Base-by-base conservation (phyloP, 1,140 invertebrate species). In the Melitaea cinxia region DNA sequence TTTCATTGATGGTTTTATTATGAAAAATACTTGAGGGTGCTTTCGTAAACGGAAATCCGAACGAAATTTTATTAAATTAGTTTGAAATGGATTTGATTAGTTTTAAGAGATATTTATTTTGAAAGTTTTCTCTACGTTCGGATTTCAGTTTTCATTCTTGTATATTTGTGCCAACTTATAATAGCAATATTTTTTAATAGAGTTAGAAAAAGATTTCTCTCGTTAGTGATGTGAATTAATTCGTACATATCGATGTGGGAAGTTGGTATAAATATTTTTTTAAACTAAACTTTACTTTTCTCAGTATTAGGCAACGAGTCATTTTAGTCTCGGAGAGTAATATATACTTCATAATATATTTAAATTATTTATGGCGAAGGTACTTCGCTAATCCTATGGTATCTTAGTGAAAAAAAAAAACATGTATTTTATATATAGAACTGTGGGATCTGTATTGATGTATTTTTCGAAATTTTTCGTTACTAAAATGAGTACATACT, bases 221-320 rank as follows among this genome's bases (percentile, higher is more conserved):
- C 12, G 12, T 59, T 37, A 49, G 42, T 21, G 42, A 33, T 47
- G 66, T 37, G 35, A 37, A 3, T 37, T 37, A 4, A 37, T 72
- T 69, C 68, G 75, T 73, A 85, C 80, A 85, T 83, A 83, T 83
- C 80, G 62, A 71, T 72, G 26, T 53, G 70, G 69, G 70, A 73
- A 75, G 82, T 83, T 81, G 75, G 80, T 84, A 78, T 82, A 75
- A 73, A 78, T 76, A 72, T 78, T 70, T 2, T 78, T 76, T 59
- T 57, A 52, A 61, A 49, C 33, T 62, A 55, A 60, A 55, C 52
- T 78, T 80, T 37, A 37, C 35, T 76, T 82, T 83, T 84, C 86
- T 86, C 83, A 86, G 85, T 86, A 88, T 88, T 88, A 88, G 78
- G 77, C 80, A 78, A 81, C 69, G 63, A n/a, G 78, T 82, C 78